Conservation (phyloP, 2,888 invertebrate species). For the Deilephila elpenor region DNA sequence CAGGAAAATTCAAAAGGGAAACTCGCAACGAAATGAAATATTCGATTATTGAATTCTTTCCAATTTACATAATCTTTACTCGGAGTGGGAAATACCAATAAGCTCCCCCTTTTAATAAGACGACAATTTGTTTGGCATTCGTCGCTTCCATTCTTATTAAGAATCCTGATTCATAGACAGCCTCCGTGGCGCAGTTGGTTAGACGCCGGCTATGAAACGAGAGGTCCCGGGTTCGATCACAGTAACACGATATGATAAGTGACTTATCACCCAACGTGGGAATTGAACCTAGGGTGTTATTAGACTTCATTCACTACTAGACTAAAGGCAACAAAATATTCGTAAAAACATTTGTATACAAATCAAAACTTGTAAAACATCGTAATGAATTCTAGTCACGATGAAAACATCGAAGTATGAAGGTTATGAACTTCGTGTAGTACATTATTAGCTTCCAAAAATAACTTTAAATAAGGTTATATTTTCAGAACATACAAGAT, state of each 20-base stretch:
- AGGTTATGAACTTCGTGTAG: not conserved
- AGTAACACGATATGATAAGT: too few species aligned
- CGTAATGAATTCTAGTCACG: not conserved
- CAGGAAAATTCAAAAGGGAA: not conserved
- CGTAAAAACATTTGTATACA: not conserved
- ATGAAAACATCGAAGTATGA: not conserved
- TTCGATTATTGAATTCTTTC: conserved; percentile 59
- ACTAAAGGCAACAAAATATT: too few species aligned
- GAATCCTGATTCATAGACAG: conserved; percentile 13
- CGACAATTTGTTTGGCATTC: conserved; percentile 62
- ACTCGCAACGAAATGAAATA: conserved; percentile 34
- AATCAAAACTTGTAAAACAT: not conserved
- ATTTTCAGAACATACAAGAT: not conserved
- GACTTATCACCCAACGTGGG: too few species aligned
- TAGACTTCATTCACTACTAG: too few species aligned
- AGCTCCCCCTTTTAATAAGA: conserved; percentile 62
- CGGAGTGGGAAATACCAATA: conserved; percentile 49
- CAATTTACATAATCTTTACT: conserved; percentile 69
- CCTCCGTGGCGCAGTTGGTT: not conserved
- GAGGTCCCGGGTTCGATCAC: too few species aligned
- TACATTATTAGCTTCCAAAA: not conserved
- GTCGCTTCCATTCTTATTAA: conserved; percentile 33
- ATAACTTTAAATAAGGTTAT: conserved; percentile 4
- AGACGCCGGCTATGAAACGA: too few species aligned
- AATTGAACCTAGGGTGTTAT: too few species aligned